These are phyloP conservation scores for Lethenteron reissneri DNA, from an alignment of 2,113 vertebrate genomes.

Conservation along the genomic window DNA sequence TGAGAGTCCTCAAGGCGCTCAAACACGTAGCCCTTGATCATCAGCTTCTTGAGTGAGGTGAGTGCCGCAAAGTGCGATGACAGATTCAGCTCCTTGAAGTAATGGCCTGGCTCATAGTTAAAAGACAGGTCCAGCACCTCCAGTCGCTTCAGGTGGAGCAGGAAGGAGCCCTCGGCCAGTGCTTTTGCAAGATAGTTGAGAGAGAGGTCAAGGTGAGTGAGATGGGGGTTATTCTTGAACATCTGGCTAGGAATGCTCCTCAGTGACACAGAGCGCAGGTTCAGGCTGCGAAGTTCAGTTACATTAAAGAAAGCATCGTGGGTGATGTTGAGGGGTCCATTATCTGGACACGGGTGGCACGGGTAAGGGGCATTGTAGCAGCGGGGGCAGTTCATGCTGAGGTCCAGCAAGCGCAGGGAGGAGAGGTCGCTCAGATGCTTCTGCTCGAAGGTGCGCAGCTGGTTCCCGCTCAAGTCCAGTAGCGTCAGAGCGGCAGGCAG, in stretches of 20 bases:
- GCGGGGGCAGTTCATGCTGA: constrained; percentile 78
- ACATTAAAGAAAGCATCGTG: constrained; percentile 32
- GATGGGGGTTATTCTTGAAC: constrained; percentile 34
- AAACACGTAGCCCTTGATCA: constrained; percentile 58
- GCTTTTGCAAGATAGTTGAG: constrained; percentile 52
- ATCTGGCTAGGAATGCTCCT: constrained; percentile 23
- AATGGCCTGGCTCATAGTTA: constrained; percentile 51
- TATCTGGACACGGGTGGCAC: constrained; percentile 42
- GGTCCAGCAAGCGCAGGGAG: constrained; percentile 52
- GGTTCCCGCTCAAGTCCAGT: constrained; percentile 66
- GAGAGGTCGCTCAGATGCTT: constrained; percentile 39
- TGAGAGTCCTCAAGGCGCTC: constrained; percentile 30
- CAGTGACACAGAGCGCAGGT: constrained; percentile 66
- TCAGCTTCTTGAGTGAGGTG: constrained; percentile 32
- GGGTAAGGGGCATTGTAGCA: constrained; percentile 70
- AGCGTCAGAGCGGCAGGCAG: constrained; percentile 42
- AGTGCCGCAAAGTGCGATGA: constrained; percentile 33
- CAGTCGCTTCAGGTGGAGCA: constrained; percentile 32
- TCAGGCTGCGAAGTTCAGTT: constrained; percentile 36
- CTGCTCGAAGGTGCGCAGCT: constrained; percentile 29
- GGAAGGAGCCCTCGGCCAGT: constrained; percentile 36
- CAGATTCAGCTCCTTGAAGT: constrained; percentile 32
- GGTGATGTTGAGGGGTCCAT: constrained; percentile 29
- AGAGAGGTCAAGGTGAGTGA: constrained; percentile 56
- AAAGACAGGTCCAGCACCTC: constrained; percentile 62